Evolutionary conservation across 2,888 invertebrate genomes (phyloP).

Genomic region (Calameuta idolon): DNA sequence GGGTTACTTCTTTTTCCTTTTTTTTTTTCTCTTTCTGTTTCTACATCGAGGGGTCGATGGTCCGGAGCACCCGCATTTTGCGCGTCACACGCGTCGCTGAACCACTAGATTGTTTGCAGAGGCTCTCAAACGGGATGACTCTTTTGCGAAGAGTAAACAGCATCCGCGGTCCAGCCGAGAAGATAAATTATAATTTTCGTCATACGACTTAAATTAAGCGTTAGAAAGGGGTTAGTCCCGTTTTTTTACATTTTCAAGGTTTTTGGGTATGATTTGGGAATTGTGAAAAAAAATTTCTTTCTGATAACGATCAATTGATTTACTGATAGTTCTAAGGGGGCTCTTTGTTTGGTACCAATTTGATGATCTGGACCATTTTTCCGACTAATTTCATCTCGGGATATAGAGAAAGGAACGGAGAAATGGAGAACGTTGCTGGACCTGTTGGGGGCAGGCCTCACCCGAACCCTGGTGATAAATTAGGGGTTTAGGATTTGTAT

Average conservation of each 20-base stretch:
- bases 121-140: slow-evolving; percentile 59
- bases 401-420: slow-evolving; percentile 22
- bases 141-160: background rate
- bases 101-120: slow-evolving; percentile 67
- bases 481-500: slow-evolving; percentile 61
- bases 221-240: background rate
- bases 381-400: slow-evolving; percentile 44
- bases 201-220: background rate
- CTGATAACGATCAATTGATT: background rate
- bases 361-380: slow-evolving; percentile 26
- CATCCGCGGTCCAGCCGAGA: slow-evolving; percentile 6
- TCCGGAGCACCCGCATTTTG: slow-evolving; percentile 66
- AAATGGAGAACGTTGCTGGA: slow-evolving; percentile 33
- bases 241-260: background rate
- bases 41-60: slow-evolving; percentile 56
- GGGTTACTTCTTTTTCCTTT: slow-evolving; percentile 19
- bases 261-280: background rate
- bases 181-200: background rate
- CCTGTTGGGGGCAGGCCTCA: slow-evolving; percentile 56
- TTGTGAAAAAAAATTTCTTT: background rate
- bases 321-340: background rate
- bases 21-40: slow-evolving; percentile 37
- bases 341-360: background rate
- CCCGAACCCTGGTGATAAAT: slow-evolving; percentile 58
- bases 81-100: slow-evolving; percentile 67